Conservation (phyloP, 2,113 vertebrate genomes). For the Fukomys damarensis region DNA sequence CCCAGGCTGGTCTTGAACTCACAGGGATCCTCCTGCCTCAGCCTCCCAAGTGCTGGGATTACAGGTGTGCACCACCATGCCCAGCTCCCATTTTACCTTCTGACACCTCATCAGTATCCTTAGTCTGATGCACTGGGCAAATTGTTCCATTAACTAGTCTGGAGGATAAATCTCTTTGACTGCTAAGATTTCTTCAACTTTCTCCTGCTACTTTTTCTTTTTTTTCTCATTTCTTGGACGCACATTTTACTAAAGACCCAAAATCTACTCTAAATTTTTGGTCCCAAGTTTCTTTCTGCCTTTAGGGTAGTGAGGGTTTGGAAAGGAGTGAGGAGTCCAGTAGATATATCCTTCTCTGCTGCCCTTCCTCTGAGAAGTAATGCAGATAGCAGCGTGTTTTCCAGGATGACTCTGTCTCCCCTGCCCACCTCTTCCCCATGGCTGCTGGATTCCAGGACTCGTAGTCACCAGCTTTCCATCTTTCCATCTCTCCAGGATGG, state of each 20-base stretch:
- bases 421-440: neutral
- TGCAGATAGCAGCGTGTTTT: neutral
- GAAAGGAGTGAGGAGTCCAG: neutral
- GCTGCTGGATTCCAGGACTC: neutral
- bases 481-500: neutral
- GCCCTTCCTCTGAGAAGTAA: neutral
- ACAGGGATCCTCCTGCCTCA: too few relatives aligned
- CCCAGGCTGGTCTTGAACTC: too few relatives aligned
- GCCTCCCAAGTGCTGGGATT: too few relatives aligned
- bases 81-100: neutral
- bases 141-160: neutral
- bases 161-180: neutral
- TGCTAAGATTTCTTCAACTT: neutral
- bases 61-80: too few relatives aligned
- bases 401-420: neutral
- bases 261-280: neutral
- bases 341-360: neutral
- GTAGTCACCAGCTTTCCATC: neutral
- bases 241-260: neutral
- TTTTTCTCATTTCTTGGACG: neutral
- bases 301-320: neutral
- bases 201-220: neutral
- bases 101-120: neutral
- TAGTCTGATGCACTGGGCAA: neutral
- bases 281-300: neutral